A percentile compares a stretch with the other conserved stretches of the same genome.
phyloP scores from a whole-genome alignment of 1,140 invertebrate species.

The Kradibia gibbosae region DNA sequence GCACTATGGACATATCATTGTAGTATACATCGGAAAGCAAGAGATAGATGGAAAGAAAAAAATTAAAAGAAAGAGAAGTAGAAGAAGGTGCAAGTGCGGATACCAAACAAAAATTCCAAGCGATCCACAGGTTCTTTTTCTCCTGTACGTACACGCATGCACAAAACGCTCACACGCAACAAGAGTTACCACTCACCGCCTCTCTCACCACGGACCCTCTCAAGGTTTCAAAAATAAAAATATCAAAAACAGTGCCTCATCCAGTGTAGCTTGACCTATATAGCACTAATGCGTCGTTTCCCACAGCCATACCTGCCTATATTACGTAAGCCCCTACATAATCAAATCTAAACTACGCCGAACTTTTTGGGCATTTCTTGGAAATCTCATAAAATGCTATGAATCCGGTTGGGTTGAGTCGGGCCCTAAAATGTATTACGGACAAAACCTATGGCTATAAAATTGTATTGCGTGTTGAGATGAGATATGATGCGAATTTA shows the following conservation, averaged over 20 bases:
- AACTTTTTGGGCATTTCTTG: slow-evolving; percentile 38
- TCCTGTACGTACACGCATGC: background rate
- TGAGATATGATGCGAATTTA: background rate
- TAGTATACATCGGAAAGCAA: no score
- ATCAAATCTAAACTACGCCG: slow-evolving; percentile 40
- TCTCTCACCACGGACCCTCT: slow-evolving; percentile 41
- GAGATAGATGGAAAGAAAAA: no score
- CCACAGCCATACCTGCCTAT: slow-evolving; percentile 37
- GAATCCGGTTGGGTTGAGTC: background rate
- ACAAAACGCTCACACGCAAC: background rate
- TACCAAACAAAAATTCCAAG: slow-evolving; percentile 35
- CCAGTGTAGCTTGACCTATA: slow-evolving; percentile 60
- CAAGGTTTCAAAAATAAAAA: slow-evolving; percentile 55
- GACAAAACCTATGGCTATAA: background rate
- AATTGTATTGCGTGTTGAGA: background rate
- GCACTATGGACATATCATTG: slow-evolving; percentile 5
- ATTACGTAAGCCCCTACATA: slow-evolving; percentile 45
- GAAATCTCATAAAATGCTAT: background rate
- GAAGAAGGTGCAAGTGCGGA: background rate
- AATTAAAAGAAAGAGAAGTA: background rate
- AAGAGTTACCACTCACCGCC: background rate
- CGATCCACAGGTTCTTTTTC: slow-evolving; percentile 32
- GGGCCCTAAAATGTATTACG: background rate
- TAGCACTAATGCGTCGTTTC: slow-evolving; percentile 44
- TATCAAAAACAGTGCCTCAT: slow-evolving; percentile 40